A percentile compares a stretch with the other conserved stretches of the same genome.
These are phyloP conservation scores for Brachyptera risi DNA, from an alignment of 2,888 invertebrate species.

Conservation along the genomic window DNA sequence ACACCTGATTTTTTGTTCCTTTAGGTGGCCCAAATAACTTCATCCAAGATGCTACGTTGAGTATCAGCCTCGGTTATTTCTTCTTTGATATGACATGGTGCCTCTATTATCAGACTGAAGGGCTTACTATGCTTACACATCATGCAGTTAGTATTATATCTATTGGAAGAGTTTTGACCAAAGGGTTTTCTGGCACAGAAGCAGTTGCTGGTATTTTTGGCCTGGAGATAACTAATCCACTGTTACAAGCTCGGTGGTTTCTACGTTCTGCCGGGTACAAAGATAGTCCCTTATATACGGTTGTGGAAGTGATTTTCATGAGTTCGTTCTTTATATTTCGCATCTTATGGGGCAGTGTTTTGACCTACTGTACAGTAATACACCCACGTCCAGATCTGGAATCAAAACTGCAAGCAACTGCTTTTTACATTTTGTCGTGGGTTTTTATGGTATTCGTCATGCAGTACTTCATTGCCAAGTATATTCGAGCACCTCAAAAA, in stretches of 20 bases:
- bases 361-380: slow-evolving; percentile 46
- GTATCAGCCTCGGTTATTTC: slow-evolving; percentile 60
- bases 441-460: slow-evolving; percentile 48
- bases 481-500: slow-evolving; percentile 38
- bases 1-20: no score
- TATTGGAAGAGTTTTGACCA: slow-evolving; percentile 51
- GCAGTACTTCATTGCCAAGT: slow-evolving; percentile 47
- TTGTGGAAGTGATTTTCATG: slow-evolving; percentile 52
- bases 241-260: slow-evolving; percentile 60
- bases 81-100: slow-evolving; percentile 59
- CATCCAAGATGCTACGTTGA: slow-evolving; percentile 49
- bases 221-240: slow-evolving; percentile 59
- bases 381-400: slow-evolving; percentile 45
- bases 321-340: slow-evolving; percentile 49
- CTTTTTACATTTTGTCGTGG: slow-evolving; percentile 48
- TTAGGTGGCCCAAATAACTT: slow-evolving; percentile 38
- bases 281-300: slow-evolving; percentile 45
- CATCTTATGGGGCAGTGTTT: slow-evolving; percentile 51
- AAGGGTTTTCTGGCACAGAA: slow-evolving; percentile 40
- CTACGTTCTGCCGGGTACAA: slow-evolving; percentile 51
- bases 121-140: slow-evolving; percentile 52
- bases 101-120: slow-evolving; percentile 50
- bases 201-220: slow-evolving; percentile 47
- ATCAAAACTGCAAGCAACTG: slow-evolving; percentile 35
- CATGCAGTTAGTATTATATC: slow-evolving; percentile 51